Evolutionary conservation across 2,888 invertebrate genomes (phyloP), one percentile per base, ranked within the genome.

Genomic region (Gymnoscelis rufifasciata): DNA sequence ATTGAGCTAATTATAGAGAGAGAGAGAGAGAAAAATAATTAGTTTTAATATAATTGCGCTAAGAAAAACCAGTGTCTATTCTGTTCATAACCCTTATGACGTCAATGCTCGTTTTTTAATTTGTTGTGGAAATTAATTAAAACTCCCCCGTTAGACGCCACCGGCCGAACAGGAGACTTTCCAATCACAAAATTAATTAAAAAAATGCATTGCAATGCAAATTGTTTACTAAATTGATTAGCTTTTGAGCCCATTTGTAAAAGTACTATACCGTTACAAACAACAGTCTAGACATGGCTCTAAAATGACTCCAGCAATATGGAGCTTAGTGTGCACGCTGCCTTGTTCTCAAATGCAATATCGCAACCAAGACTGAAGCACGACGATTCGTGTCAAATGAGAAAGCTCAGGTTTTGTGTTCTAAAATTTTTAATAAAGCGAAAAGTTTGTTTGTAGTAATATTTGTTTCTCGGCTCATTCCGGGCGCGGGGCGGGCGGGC

Each of bases 71-170:
- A 33, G 7, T 10, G 7, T 11, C 19, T 35, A 23, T 23, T 35
- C 19, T 19, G 5, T 19, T 19, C 19, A 19, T 19, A 3, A 19
- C 19, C 19, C 19, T 19, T 47, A 51, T 64, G 74, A 72, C 70
- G 71, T 74, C 74, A 76, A 78, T 73, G 74, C 59, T 51, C 52
- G 61, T 66, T 62, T 74, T 81, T 82, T 78, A 75, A 78, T 75
- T 80, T 77, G 74, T 74, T 71, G 66, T 66, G 62, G 66, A 72
- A 72, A 77, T 78, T 79, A 80, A 83, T 82, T 81, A 77, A 81
- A 80, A 77, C 71, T 74, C 77, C 75, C 31, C 60, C 63, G 71
- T 62, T 63, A 70, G 74, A n/a, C 13, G 19, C 62, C 66, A 60
- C 62, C 54, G 52, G 65, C 56, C 52, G 49, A 57, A 66, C 64